Conservation (phyloP, 2,888 invertebrate species). For the Nymphalis urticae region DNA sequence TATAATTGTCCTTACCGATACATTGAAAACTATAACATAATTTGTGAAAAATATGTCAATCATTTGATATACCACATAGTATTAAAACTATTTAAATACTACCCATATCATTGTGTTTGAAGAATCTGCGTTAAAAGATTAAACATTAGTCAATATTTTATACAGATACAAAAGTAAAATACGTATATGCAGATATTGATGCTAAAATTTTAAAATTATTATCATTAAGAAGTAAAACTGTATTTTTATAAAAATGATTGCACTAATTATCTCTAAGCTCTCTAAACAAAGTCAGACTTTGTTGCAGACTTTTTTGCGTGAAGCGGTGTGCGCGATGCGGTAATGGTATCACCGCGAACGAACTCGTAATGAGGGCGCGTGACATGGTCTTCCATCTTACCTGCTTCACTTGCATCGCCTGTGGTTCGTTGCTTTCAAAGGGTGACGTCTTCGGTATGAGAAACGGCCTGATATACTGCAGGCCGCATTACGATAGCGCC, state of each 20-base stretch:
- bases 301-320: constrained; percentile 91
- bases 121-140: too few relatives aligned
- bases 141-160: too few relatives aligned
- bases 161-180: too few relatives aligned
- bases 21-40: constrained; percentile 10
- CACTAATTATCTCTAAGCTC: constrained; percentile 6
- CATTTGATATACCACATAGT: background rate
- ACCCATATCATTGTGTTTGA: too few relatives aligned
- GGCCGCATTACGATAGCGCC: constrained; percentile 79
- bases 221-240: too few relatives aligned
- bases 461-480: constrained; percentile 89
- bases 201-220: too few relatives aligned
- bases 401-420: constrained; percentile 94
- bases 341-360: constrained; percentile 91
- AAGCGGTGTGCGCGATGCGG: constrained; percentile 93
- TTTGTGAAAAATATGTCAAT: constrained; percentile 10
- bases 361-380: constrained; percentile 94
- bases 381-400: constrained; percentile 93
- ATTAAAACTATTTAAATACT: background rate
- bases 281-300: constrained; percentile 41
- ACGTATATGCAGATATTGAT: background rate
- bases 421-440: constrained; percentile 90
- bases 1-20: constrained; percentile 54
- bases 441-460: constrained; percentile 96
- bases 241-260: background rate